phyloP scores from a whole-genome alignment of 2,113 vertebrate genomes.

The Ptilonorhynchus violaceus region DNA sequence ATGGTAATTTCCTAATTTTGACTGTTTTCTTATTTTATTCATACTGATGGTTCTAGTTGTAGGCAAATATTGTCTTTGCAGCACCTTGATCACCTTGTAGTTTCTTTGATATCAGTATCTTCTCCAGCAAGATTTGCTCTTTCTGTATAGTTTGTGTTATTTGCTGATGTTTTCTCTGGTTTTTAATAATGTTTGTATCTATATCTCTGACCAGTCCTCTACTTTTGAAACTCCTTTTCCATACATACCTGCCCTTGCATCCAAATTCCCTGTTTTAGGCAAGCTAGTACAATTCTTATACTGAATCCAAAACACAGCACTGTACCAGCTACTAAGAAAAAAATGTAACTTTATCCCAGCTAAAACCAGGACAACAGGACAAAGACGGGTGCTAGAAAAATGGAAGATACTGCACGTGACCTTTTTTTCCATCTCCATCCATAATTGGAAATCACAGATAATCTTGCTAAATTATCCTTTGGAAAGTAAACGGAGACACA shows the following conservation, averaged over 20 bases:
- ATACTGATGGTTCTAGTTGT: not conserved
- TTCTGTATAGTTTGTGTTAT: not conserved
- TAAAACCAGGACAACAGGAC: not conserved
- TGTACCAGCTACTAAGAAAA: not conserved
- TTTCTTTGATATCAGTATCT: not conserved
- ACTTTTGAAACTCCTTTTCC: not conserved
- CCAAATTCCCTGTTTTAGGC: not conserved
- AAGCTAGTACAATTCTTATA: not conserved
- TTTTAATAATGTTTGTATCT: not conserved
- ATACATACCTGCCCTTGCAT: not conserved
- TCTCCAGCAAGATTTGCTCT: not conserved
- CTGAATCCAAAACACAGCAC: not conserved
- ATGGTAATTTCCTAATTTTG: not conserved
- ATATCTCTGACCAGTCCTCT: not conserved
- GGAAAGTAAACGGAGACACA: not conserved
- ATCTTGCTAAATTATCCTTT: not conserved
- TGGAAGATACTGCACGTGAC: not conserved
- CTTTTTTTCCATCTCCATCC: not conserved
- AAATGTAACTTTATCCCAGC: not conserved
- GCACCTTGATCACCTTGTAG: not conserved
- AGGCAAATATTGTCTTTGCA: not conserved
- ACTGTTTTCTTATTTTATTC: not conserved
- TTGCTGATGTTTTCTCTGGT: not conserved
- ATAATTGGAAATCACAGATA: not conserved
- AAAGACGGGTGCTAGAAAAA: not conserved